Evolutionary conservation across 2,113 vertebrate species (phyloP).

Genomic region (Pandion haliaetus): DNA sequence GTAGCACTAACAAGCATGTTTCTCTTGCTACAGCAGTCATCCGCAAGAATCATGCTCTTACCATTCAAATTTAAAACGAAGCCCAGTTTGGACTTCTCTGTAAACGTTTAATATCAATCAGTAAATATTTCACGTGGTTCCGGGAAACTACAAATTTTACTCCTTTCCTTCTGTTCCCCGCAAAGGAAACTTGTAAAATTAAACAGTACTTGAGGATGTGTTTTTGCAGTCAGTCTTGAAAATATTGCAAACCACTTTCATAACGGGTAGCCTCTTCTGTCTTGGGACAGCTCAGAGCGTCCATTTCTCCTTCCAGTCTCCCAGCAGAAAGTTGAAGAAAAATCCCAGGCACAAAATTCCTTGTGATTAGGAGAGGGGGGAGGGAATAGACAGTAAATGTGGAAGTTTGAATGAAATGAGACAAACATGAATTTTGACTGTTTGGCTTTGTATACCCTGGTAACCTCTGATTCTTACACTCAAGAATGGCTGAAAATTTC

Average conservation of each 20-base stretch:
- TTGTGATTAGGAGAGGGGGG: background rate
- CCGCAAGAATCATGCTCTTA: background rate
- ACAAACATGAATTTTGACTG: background rate
- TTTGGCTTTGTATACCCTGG: background rate
- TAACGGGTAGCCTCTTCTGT: background rate
- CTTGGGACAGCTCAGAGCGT: background rate
- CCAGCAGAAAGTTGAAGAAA: background rate
- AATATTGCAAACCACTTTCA: background rate
- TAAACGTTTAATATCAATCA: background rate
- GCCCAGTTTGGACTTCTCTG: background rate
- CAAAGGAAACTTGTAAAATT: background rate
- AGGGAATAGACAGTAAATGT: background rate
- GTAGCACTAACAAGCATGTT: constrained; percentile 36
- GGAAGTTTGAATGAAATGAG: background rate
- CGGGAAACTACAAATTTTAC: background rate
- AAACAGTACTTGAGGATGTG: background rate
- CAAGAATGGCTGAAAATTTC: background rate
- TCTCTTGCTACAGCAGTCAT: constrained; percentile 7
- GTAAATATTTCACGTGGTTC: background rate
- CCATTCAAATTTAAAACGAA: background rate
- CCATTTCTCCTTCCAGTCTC: background rate
- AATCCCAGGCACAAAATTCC: background rate
- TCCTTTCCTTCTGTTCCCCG: background rate
- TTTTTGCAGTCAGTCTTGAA: background rate
- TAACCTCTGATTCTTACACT: background rate